These are phyloP conservation scores for Teinopalpus imperialis DNA, from an alignment of 2,888 invertebrate species.

Conservation along the genomic window DNA sequence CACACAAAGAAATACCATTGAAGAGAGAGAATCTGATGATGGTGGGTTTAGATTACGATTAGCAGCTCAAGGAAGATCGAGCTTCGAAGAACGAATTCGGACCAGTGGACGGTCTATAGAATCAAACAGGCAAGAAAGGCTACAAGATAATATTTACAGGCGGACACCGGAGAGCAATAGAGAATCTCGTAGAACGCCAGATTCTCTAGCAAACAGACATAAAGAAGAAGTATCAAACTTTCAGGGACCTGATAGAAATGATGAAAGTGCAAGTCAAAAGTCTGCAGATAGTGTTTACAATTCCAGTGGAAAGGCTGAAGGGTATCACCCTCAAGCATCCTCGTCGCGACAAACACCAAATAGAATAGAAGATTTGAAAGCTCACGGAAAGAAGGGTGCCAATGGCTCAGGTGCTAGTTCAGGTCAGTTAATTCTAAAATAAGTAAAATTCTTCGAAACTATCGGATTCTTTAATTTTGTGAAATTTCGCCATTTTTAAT, in stretches of 20 bases:
- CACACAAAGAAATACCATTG: slow-evolving; percentile 48
- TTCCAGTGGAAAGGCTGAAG: slow-evolving; percentile 71
- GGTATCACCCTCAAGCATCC: slow-evolving; percentile 68
- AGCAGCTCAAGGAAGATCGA: slow-evolving; percentile 63
- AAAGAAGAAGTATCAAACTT: slow-evolving; percentile 57
- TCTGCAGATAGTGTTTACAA: slow-evolving; percentile 82
- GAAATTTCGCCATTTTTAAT: no score
- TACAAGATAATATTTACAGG: slow-evolving; percentile 59
- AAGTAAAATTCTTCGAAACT: no score
- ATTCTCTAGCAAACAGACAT: slow-evolving; percentile 56
- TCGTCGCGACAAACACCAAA: slow-evolving; percentile 73
- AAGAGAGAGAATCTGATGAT: slow-evolving; percentile 83
- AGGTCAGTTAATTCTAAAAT: slow-evolving; percentile 44
- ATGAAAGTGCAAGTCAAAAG: slow-evolving; percentile 73
- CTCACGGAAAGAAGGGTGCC: slow-evolving; percentile 69
- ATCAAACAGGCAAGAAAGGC: slow-evolving; percentile 49
- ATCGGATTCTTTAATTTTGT: no score
- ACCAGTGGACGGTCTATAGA: slow-evolving; percentile 70
- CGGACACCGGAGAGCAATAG: slow-evolving; percentile 63
- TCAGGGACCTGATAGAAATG: slow-evolving; percentile 51
- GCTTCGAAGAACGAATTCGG: slow-evolving; percentile 69
- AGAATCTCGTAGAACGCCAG: slow-evolving; percentile 56
- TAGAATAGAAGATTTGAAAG: slow-evolving; percentile 74
- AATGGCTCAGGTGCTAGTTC: slow-evolving; percentile 84
- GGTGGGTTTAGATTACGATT: slow-evolving; percentile 81